Base-by-base conservation (phyloP, 2,888 invertebrate species). In the Cheilosia vulpina region DNA sequence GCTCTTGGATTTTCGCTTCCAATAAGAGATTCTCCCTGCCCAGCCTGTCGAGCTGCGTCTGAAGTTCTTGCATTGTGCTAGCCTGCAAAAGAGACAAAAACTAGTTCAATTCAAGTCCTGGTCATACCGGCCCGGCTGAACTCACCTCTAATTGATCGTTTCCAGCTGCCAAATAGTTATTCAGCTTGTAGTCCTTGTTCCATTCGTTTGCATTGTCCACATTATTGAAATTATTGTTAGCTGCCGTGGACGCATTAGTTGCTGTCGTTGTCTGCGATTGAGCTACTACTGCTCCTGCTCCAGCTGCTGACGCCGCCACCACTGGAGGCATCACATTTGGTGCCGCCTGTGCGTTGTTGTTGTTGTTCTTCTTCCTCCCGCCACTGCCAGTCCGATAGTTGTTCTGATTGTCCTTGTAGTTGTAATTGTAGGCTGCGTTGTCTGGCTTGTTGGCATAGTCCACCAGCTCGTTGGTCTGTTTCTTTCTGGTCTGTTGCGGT, bases 1-100 rank as follows among this genome's bases (percentile, higher is more conserved):
- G 90, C 89, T 96, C 95, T 53, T 93, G 93, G 31, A 95, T 93
- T 88, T 93, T 93, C 83, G 94, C 91, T 90, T 95, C 95, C 89
- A 96, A 92, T 89, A 94, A 94, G 55, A 93, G 93, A 88, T 95
- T 94, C 91, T 95, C 95, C 92, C 94, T 94, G 27, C 93, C 93
- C 92, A 94, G 93, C 80, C 93, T 93, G 87, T 95, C 94, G 89
- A 96, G 92, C 90, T 95, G 94, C 65, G 93, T 92, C 78, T 94
- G 93, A 87, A 96, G 92, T 53, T 94, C 93, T 89, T 95, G 95
- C 89, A 96, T 93, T 92, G 91, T 91, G 88, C 89, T 89, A 72
- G 91, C 91, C 91, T 92, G 45, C 2, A 84, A 50, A 19, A 34
- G 9, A 41, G 47, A 50, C 47, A 27, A 71, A 52, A 47, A n/a